Evolutionary conservation across 2,113 vertebrate species (phyloP).

Genomic region (Amphiprion ocellaris): DNA sequence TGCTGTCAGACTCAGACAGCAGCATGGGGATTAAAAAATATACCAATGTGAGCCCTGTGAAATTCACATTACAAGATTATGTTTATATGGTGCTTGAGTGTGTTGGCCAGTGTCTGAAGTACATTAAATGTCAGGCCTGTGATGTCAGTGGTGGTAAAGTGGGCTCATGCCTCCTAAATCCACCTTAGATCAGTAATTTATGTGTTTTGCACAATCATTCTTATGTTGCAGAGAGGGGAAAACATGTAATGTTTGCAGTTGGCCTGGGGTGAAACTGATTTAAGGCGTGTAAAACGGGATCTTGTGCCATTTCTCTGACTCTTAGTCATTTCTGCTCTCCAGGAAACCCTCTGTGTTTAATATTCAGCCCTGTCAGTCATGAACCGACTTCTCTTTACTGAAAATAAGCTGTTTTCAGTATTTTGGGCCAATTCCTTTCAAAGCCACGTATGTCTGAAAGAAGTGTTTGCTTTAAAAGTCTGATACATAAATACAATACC

Average conservation of each 20-base stretch:
- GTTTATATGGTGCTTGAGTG: slow-evolving; percentile 61
- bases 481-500: slow-evolving; percentile 59
- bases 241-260: slow-evolving; percentile 64
- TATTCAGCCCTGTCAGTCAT: slow-evolving; percentile 57
- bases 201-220: slow-evolving; percentile 59
- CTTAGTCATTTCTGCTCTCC: slow-evolving; percentile 64
- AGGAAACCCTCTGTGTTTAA: slow-evolving; percentile 70
- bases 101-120: slow-evolving; percentile 59
- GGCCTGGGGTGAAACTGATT: slow-evolving; percentile 64
- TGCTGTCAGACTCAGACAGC: slow-evolving; percentile 4
- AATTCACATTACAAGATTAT: slow-evolving; percentile 34
- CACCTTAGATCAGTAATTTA: slow-evolving; percentile 64
- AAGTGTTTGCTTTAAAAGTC: slow-evolving; percentile 56
- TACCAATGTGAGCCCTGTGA: slow-evolving; percentile 26
- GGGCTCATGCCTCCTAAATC: slow-evolving; percentile 62
- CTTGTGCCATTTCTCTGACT: slow-evolving; percentile 51
- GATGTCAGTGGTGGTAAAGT: slow-evolving; percentile 66
- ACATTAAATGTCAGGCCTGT: slow-evolving; percentile 57
- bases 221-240: slow-evolving; percentile 53
- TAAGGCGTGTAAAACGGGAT: slow-evolving; percentile 51
- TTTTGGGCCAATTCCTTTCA: slow-evolving; percentile 33
- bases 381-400: slow-evolving; percentile 49
- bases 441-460: slow-evolving; percentile 44
- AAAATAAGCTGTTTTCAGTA: slow-evolving; percentile 52
- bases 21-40: neutral